phyloP scores from a whole-genome alignment of 2,797 vertebrate genomes.

The Typhlichthys subterraneus region DNA sequence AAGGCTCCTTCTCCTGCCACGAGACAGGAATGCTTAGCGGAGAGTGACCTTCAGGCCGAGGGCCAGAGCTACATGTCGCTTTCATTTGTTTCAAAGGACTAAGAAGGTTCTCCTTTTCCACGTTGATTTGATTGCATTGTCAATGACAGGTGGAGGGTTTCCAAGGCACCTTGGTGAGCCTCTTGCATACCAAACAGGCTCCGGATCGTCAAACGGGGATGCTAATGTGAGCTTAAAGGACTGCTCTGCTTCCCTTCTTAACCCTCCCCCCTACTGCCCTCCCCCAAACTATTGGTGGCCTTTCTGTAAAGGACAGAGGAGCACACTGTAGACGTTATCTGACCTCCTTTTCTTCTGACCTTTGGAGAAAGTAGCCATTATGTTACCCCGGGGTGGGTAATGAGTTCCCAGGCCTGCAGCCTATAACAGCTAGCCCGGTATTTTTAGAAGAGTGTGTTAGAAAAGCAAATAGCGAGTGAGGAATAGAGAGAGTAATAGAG shows the following conservation, averaged over 20 bases:
- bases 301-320: constrained; percentile 60
- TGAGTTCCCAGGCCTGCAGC: constrained; percentile 27
- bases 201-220: background rate
- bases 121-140: constrained; percentile 71
- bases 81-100: constrained; percentile 76
- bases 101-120: constrained; percentile 48
- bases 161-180: background rate
- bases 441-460: constrained; percentile 36
- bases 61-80: constrained; percentile 39
- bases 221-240: constrained; percentile 52
- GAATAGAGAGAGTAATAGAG: no score
- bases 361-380: constrained; percentile 55
- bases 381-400: constrained; percentile 48
- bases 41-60: constrained; percentile 66
- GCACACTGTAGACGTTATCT: constrained; percentile 42
- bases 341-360: constrained; percentile 58
- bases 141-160: constrained; percentile 46
- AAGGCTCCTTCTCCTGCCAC: constrained; percentile 21
- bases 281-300: constrained; percentile 45
- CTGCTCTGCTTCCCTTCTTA: constrained; percentile 8
- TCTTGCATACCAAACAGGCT: no score
- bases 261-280: background rate
- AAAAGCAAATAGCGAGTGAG: constrained; percentile 14
- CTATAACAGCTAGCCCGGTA: constrained; percentile 28
- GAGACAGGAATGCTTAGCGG: constrained; percentile 37